Conservation (phyloP, 2,888 invertebrate species). For the Yponomeuta cagnagella region DNA sequence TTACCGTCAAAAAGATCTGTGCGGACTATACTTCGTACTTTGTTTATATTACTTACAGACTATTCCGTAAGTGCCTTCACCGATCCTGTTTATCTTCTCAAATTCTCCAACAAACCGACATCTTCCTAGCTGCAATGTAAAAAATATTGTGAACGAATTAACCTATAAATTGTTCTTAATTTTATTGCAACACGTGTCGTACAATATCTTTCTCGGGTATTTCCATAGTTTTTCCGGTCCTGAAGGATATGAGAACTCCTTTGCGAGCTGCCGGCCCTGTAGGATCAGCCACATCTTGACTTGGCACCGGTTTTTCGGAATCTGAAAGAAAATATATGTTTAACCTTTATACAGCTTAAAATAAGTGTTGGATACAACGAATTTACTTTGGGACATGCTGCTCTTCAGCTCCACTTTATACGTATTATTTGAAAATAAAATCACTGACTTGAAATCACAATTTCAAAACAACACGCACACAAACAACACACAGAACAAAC, state of each 20-base stretch:
- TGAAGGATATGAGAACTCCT: conserved; percentile 87
- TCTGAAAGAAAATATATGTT: conserved; percentile 36
- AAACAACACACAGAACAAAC: no score
- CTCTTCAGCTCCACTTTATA: not conserved
- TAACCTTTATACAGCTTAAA: not conserved
- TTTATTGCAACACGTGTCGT: not conserved
- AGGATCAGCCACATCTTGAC: conserved; percentile 78
- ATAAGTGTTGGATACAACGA: not conserved
- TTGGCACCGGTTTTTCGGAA: conserved; percentile 56
- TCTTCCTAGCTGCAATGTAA: conserved; percentile 81
- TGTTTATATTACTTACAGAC: conserved; percentile 83
- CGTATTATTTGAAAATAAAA: no score
- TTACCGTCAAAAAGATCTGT: no score
- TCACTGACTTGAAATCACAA: not conserved
- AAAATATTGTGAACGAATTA: conserved; percentile 6
- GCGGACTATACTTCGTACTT: no score
- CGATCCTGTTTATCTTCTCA: conserved; percentile 96
- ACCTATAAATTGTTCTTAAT: not conserved
- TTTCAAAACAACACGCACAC: not conserved
- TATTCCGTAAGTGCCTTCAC: conserved; percentile 98
- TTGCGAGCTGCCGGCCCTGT: conserved; percentile 87
- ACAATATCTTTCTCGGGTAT: conserved; percentile 79
- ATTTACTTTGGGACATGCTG: conserved; percentile 58
- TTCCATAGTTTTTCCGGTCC: conserved; percentile 88
- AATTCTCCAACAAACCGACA: conserved; percentile 97